phyloP scores from a whole-genome alignment of 2,888 invertebrate species.

The Apodemia duryi region DNA sequence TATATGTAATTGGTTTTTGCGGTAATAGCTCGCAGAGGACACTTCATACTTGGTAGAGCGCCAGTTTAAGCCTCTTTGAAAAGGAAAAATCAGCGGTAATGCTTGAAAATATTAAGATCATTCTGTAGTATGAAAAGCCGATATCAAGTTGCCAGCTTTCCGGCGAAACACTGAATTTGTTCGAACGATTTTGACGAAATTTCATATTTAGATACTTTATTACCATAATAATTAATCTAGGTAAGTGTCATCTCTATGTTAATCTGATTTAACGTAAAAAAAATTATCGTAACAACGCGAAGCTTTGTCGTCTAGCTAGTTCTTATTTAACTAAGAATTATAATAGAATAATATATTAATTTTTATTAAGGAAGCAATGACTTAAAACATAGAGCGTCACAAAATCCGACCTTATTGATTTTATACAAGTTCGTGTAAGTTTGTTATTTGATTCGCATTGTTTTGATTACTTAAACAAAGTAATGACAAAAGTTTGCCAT shows the following conservation, averaged over 20 bases:
- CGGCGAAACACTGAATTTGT: neutral
- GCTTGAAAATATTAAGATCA: neutral
- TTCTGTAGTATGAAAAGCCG: neutral
- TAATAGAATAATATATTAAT: no score
- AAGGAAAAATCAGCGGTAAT: neutral
- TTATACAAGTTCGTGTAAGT: neutral
- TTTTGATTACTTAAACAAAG: neutral
- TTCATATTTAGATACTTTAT: no score
- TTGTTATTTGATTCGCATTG: conserved; percentile 4
- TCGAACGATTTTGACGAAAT: no score
- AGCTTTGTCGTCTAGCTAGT: no score
- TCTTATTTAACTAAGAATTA: neutral
- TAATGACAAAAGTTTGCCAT: neutral
- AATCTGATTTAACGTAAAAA: no score
- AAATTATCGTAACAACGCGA: no score
- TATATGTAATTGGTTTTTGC: neutral
- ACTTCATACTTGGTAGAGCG: neutral
- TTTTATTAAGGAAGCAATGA: neutral
- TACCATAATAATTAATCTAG: no score
- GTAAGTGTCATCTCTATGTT: no score
- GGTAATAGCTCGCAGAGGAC: neutral
- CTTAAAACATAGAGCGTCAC: neutral
- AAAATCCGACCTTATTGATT: neutral
- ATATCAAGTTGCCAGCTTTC: neutral
- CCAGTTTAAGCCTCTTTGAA: neutral